Conservation (phyloP, 2,113 vertebrate species). For the Alligator mississippiensis region DNA sequence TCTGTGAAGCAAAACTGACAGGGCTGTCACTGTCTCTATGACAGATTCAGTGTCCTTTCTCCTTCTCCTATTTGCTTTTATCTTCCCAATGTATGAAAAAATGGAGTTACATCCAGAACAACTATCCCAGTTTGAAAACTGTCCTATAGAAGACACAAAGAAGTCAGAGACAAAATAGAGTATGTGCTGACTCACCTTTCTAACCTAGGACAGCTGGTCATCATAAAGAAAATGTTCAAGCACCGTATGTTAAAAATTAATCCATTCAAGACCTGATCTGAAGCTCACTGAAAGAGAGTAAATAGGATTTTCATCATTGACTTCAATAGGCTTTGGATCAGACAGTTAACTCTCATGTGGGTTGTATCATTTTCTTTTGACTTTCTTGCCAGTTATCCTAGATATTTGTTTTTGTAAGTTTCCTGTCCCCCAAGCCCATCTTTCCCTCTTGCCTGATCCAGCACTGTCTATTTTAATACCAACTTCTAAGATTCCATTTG, state of each 20-base stretch:
- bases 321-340: not conserved
- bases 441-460: not conserved
- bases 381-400: not conserved
- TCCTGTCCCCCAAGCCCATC: not conserved
- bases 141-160: not conserved
- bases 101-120: not conserved
- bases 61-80: slow-evolving; percentile 35
- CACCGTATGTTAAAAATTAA: not conserved
- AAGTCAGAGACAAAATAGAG: not conserved
- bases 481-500: not conserved
- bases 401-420: not conserved
- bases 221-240: not conserved
- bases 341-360: not conserved
- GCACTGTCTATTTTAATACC: not conserved
- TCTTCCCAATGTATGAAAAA: not conserved
- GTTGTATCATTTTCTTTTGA: not conserved
- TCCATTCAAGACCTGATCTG: not conserved
- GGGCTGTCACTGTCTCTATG: slow-evolving; percentile 42
- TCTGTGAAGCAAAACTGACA: slow-evolving; percentile 47
- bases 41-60: slow-evolving; percentile 29
- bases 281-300: not conserved
- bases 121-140: not conserved
- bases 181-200: not conserved
- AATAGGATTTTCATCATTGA: not conserved
- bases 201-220: not conserved